phyloP scores from a whole-genome alignment of 2,797 vertebrate genomes.

The Halcyon badia region DNA sequence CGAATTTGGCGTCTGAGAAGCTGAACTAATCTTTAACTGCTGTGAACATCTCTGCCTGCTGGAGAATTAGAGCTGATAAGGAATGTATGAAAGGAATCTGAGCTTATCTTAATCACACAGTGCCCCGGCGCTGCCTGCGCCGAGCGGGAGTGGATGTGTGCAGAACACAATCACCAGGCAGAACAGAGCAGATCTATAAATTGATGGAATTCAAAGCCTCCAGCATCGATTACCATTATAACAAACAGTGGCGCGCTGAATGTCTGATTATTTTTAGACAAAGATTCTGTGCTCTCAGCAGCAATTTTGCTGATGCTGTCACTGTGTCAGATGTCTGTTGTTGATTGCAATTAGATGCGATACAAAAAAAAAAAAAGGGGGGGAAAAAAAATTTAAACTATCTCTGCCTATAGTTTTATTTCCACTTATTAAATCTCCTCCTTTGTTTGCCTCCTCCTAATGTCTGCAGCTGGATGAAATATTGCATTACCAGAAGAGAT shows the following conservation, averaged over 20 bases:
- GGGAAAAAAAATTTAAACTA: conserved; percentile 90
- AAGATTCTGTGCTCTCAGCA: conserved; percentile 99
- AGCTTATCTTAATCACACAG: conserved; percentile 94
- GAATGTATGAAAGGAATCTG: conserved; percentile 92
- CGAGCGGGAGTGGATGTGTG: conserved; percentile 72
- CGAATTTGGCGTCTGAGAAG: conserved; percentile 93
- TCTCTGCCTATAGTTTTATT: conserved; percentile 89
- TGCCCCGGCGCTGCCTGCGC: conserved; percentile 78
- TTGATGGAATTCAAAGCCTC: conserved; percentile 99
- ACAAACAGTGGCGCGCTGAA: conserved; percentile 98
- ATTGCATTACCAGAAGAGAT: conserved; percentile 76
- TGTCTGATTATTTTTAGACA: conserved; percentile 99
- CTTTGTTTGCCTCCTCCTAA: conserved; percentile 81
- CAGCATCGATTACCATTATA: conserved; percentile 99
- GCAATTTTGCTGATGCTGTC: conserved; percentile 99
- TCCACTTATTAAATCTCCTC: conserved; percentile 84
- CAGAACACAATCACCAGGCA: conserved; percentile 95
- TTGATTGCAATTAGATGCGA: conserved; percentile 99
- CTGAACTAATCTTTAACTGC: conserved; percentile 94
- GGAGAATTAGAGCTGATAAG: conserved; percentile 91
- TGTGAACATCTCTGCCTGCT: conserved; percentile 90
- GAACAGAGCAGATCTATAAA: conserved; percentile 99
- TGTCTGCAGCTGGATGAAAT: conserved; percentile 82
- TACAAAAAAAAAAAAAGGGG: conserved; percentile 88
- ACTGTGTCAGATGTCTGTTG: conserved; percentile 98